phyloP scores from a whole-genome alignment of 2,888 invertebrate genomes.

The Oithona nana region DNA sequence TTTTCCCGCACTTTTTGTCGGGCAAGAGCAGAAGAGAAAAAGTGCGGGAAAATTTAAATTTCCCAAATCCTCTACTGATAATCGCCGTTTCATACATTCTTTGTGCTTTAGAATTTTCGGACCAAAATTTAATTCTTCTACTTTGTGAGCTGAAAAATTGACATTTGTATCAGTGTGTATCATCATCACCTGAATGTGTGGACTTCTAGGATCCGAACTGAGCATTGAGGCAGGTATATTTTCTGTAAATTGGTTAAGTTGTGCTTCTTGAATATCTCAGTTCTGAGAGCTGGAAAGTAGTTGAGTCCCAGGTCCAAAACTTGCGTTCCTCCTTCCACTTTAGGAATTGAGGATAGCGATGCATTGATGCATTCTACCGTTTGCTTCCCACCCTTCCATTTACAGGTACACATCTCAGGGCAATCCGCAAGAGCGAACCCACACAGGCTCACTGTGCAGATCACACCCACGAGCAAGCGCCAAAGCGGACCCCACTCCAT shows the following conservation, averaged over 20 bases:
- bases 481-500: background rate
- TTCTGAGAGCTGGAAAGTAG: slow-evolving; percentile 52
- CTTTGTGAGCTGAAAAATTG: no score
- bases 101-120: no score
- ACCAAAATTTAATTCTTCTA: no score
- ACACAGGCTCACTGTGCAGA: background rate
- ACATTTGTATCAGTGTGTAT: no score
- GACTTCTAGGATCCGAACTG: slow-evolving; percentile 53
- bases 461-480: background rate
- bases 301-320: slow-evolving; percentile 69
- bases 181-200: slow-evolving; percentile 55
- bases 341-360: slow-evolving; percentile 50
- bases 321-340: slow-evolving; percentile 51
- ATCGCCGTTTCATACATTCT: no score
- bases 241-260: slow-evolving; percentile 67
- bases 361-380: slow-evolving; percentile 69
- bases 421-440: slow-evolving; percentile 40
- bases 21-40: no score
- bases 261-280: slow-evolving; percentile 54
- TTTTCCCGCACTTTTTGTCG: no score
- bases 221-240: slow-evolving; percentile 58
- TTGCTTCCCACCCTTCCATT: slow-evolving; percentile 81
- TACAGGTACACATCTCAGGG: slow-evolving; percentile 60
- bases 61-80: no score
- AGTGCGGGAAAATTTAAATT: no score